phyloP scores from a whole-genome alignment of 1,140 invertebrate genomes.

The Delia radicum region DNA sequence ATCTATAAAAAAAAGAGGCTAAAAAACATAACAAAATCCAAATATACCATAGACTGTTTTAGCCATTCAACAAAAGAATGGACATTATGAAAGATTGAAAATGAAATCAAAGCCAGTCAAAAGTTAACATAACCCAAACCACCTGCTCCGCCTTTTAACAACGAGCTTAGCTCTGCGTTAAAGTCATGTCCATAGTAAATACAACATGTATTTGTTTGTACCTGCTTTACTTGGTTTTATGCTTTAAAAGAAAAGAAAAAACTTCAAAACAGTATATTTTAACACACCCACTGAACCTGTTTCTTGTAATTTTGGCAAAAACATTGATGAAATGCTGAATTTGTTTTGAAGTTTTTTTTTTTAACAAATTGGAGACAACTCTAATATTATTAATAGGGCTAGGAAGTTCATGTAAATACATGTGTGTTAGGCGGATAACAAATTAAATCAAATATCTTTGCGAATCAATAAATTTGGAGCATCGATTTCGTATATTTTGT shows the following conservation, averaged over 20 bases:
- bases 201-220: not conserved
- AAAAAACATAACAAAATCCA: not conserved
- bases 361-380: too few relatives aligned
- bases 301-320: not conserved
- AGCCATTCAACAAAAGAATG: not conserved
- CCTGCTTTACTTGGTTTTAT: slow-evolving; percentile 5
- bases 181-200: not conserved
- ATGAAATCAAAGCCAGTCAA: slow-evolving; percentile 21
- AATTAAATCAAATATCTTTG: too few relatives aligned
- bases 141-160: slow-evolving; percentile 20
- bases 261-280: not conserved
- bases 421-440: too few relatives aligned
- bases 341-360: too few relatives aligned
- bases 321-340: too few relatives aligned
- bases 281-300: slow-evolving; percentile 19
- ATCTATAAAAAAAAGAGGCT: not conserved
- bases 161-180: not conserved
- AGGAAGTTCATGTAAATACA: too few relatives aligned
- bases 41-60: not conserved
- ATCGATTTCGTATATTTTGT: too few relatives aligned
- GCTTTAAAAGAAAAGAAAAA: too few relatives aligned
- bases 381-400: too few relatives aligned
- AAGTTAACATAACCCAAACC: not conserved
- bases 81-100: slow-evolving; percentile 10
- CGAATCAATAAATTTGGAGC: too few relatives aligned